phyloP scores from a whole-genome alignment of 2,888 invertebrate species.

The Esperia sulphurella region DNA sequence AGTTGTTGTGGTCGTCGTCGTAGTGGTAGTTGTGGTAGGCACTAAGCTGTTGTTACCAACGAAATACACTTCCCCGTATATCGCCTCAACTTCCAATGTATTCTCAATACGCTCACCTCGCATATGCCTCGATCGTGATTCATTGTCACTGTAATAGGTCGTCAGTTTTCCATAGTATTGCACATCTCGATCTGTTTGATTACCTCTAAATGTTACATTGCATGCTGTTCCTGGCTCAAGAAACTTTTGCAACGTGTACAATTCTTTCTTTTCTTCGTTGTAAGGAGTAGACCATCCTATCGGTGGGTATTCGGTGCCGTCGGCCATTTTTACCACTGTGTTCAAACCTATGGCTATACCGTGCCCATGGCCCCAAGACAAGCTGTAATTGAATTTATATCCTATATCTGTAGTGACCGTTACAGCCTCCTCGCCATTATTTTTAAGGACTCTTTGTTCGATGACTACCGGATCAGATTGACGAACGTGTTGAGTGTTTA shows the following conservation, averaged over 20 bases:
- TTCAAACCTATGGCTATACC: constrained; percentile 85
- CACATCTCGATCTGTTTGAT: constrained; percentile 85
- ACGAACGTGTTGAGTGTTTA: constrained; percentile 70
- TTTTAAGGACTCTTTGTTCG: constrained; percentile 72
- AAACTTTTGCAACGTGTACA: constrained; percentile 80
- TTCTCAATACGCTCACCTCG: constrained; percentile 83
- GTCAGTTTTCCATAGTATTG: constrained; percentile 86
- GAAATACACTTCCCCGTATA: constrained; percentile 88
- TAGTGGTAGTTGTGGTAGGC: constrained; percentile 85
- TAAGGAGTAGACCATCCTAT: constrained; percentile 85
- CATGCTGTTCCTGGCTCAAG: constrained; percentile 89
- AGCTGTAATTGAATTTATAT: constrained; percentile 83
- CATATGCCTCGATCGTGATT: constrained; percentile 78
- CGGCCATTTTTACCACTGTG: constrained; percentile 80
- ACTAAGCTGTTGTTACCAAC: constrained; percentile 86
- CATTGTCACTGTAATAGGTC: constrained; percentile 83
- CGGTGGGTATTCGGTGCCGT: constrained; percentile 78
- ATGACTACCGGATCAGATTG: constrained; percentile 72
- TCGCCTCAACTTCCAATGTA: constrained; percentile 84
- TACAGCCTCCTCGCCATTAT: constrained; percentile 76
- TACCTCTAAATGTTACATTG: constrained; percentile 88
- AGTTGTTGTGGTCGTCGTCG: constrained; percentile 81
- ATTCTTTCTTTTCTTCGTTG: constrained; percentile 75
- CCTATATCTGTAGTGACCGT: constrained; percentile 86
- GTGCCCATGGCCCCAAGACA: constrained; percentile 89